Evolutionary conservation across 2,113 vertebrate genomes (phyloP).

Genomic region (Cyrtonyx montezumae): DNA sequence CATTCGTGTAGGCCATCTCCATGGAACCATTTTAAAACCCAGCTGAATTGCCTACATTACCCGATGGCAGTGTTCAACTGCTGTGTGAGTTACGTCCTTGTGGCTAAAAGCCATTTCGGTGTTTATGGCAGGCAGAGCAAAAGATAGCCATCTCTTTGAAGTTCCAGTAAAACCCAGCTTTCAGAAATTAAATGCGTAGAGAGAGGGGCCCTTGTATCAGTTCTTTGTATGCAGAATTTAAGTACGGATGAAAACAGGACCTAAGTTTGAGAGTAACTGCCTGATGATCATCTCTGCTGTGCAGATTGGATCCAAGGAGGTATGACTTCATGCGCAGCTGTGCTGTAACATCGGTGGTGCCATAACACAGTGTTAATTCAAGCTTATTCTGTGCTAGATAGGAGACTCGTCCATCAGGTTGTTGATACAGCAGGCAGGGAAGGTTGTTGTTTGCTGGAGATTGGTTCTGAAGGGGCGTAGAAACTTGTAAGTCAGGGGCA

Average conservation of each 20-base stretch:
- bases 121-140: background rate
- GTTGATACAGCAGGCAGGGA: background rate
- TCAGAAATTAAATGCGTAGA: background rate
- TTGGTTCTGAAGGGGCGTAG: background rate
- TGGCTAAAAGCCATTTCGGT: background rate
- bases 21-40: background rate
- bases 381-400: background rate
- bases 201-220: background rate
- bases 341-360: accelerated
- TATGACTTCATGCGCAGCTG: background rate
- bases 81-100: background rate
- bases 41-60: background rate
- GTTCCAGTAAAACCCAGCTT: background rate
- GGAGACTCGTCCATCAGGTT: background rate
- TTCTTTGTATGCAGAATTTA: background rate
- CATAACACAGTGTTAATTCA: background rate
- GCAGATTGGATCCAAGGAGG: background rate
- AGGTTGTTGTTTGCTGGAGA: background rate
- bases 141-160: background rate
- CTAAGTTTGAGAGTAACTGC: background rate
- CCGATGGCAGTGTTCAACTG: background rate
- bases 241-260: background rate
- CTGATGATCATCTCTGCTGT: background rate
- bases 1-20: background rate
- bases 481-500: background rate